Conservation (phyloP, 1,140 invertebrate species). For the Patella vulgata region DNA sequence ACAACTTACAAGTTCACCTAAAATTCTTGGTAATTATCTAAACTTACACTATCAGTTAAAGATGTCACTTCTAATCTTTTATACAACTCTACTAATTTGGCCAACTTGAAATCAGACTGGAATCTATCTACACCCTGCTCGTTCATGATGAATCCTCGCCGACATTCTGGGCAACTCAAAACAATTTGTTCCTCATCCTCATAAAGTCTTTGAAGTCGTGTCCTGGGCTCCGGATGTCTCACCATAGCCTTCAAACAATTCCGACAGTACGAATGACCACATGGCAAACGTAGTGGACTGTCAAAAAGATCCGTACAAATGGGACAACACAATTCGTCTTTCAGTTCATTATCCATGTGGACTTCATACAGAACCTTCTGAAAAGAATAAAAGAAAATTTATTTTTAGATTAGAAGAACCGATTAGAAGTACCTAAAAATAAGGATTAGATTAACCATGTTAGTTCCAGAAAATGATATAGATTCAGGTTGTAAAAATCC, state of each 20-base stretch:
- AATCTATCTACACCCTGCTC: constrained; percentile 26
- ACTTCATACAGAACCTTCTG: too few relatives aligned
- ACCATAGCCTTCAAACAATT: constrained; percentile 28
- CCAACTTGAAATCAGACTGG: constrained; percentile 35
- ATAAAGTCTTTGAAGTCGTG: neutral
- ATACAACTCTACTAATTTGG: constrained; percentile 33
- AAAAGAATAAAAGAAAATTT: too few relatives aligned
- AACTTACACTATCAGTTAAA: too few relatives aligned
- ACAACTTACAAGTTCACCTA: too few relatives aligned
- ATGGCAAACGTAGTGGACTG: constrained; percentile 29
- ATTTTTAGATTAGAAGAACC: too few relatives aligned
- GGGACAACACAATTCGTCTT: constrained; percentile 36
- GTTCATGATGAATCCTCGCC: constrained; percentile 15
- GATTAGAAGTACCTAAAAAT: too few relatives aligned
- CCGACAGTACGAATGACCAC: constrained; percentile 34
- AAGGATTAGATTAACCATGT: too few relatives aligned
- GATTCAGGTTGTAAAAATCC: too few relatives aligned
- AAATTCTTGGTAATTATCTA: too few relatives aligned
- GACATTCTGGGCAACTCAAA: constrained; percentile 32
- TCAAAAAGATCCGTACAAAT: constrained; percentile 38
- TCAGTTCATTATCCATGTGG: constrained; percentile 26
- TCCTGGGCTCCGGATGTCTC: neutral
- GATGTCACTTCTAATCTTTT: constrained; percentile 2
- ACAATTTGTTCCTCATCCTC: constrained; percentile 1
- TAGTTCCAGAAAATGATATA: too few relatives aligned